Evolutionary conservation across 2,888 invertebrate species (phyloP), one percentile per base, ranked within the genome.

Genomic region (Neocrepidodera transversa): DNA sequence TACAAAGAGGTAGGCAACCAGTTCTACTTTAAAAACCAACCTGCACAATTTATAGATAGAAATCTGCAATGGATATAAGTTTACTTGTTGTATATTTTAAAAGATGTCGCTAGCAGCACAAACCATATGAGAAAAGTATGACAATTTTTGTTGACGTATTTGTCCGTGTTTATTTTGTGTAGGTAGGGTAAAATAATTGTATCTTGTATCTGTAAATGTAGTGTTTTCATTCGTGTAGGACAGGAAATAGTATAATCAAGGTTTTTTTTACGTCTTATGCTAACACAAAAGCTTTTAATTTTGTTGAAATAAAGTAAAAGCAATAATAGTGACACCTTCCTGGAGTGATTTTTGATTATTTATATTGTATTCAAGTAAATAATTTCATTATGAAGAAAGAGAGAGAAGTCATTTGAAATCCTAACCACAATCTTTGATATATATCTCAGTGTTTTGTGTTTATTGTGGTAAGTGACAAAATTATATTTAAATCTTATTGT

Each of bases 111-210:
- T 1, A 14, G 18, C 8, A 8, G 14, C 7, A 18, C 6, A 16
- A 42, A 36, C 38, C 14, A 28, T 16, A 26, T 14, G n/a, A 28
- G 28, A 32, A 32, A 32, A 13, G 32, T 32, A 32, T 11, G 13
- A 38, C 38, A 38, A 36, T 4, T 38, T 35, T 54, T 54, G 54
- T 54, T 54, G 54, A 54, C 54, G 54, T 50, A 36, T 53, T 36
- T 54, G 45, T 54, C 23, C 23, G 26, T 54, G 54, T 54, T 54
- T 54, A 54, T 54, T 54, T 54, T 54, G 54, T 45, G 54, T 54
- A 54, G 54, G 54, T 14, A 32, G 52, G n/a, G 36, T 40, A 45
- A 47, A 17, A n/a, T n/a, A 54, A 47, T 35, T 36, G 36, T 45
- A 18, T 54, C 13, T 26, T 26, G 11, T 45, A 45, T 28, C 13